Evolutionary conservation across 2,797 vertebrate genomes (phyloP), one percentile per base, ranked within the genome.

Genomic region (Gypaetus barbatus): DNA sequence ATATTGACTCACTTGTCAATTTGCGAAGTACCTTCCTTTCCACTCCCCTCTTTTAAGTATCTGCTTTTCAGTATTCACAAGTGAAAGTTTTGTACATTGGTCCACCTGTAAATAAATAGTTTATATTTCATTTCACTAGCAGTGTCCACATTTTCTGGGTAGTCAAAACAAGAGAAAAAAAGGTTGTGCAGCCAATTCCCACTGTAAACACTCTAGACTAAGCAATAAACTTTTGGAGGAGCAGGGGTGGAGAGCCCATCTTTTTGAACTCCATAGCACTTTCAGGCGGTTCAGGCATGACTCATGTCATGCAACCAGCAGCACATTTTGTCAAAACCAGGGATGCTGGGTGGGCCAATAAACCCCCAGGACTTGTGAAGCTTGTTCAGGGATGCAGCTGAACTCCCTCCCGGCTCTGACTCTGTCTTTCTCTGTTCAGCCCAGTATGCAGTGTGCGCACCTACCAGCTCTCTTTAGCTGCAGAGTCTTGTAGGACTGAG

Each of bases 401-500:
- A 73, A 13, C 23, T 74, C 56, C 16, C 19, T 70, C 56, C 13
- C 13, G 18, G 31, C 24, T 71, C 49, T 69, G 12, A 35, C 25
- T 56, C 24, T 7, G 3, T 48, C 35, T 22, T 71, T 68, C 43
- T 57, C n/a, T 49, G 25, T 60, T 90, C 63, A 65, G 54, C 43
- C 21, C 7, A 2, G 14, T 64, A 7, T 23, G 33, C 37, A 31
- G 37, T 6, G 4, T 25, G 18, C 2, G 1, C 11, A 4, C 66
- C 46, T 73, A 13, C 18, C 43, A 58, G 2, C 54, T 88, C 60
- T 71, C 64, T 75, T n/a, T 9, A 44, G 37, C 71, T 90, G 30
- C 0, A 0, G 22, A 60, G 41, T 56, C 48, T 46, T 69, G 16
- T 24, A 49, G 64, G 27, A 54, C 61, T 57, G 30, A 84, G 46